phyloP scores from a whole-genome alignment of 2,888 invertebrate species.

The Trachelus troglodyta region DNA sequence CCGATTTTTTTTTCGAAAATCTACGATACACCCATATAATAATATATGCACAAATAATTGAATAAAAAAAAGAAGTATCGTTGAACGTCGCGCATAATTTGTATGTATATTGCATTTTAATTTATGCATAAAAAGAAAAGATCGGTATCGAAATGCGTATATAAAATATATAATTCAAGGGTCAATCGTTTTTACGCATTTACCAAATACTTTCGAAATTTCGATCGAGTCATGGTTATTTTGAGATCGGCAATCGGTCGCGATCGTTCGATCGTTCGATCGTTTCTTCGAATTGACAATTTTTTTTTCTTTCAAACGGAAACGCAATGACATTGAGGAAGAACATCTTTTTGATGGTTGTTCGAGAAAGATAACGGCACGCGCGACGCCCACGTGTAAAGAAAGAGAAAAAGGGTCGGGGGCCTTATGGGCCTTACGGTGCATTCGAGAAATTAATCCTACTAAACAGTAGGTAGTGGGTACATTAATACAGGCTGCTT shows the following conservation, averaged over 20 bases:
- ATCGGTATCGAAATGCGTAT: background rate
- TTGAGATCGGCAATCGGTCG: background rate
- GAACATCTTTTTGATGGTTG: background rate
- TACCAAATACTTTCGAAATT: background rate
- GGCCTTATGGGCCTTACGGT: conserved; percentile 27
- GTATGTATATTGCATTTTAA: background rate
- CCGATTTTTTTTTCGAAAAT: background rate
- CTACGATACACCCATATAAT: background rate
- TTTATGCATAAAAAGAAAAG: background rate
- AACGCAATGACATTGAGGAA: background rate
- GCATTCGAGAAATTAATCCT: conserved; percentile 41
- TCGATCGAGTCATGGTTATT: background rate
- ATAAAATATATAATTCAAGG: background rate
- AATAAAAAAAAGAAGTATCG: background rate
- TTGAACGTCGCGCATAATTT: background rate
- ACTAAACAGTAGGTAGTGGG: background rate
- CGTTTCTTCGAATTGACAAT: background rate
- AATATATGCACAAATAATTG: background rate
- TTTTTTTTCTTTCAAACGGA: background rate
- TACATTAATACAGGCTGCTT: background rate
- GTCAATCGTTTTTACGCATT: background rate
- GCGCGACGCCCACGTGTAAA: conserved; percentile 41
- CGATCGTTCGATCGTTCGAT: background rate
- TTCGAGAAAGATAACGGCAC: conserved; percentile 23
- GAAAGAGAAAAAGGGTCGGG: conserved; percentile 19